Conservation (phyloP, 2,113 vertebrate genomes). For the Pionites leucogaster region DNA sequence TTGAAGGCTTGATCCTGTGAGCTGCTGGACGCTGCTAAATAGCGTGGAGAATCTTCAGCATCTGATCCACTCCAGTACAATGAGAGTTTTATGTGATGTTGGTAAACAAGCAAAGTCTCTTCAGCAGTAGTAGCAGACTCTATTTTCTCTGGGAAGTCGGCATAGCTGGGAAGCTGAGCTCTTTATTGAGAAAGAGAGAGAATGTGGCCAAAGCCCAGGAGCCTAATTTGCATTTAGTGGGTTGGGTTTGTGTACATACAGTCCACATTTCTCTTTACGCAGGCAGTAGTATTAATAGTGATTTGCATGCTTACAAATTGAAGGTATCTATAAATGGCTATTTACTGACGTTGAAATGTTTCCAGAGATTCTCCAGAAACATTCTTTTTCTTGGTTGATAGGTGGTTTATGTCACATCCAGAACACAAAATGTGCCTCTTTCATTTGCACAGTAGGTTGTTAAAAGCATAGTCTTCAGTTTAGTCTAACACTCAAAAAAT, state of each 20-base stretch:
- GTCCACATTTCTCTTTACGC: not conserved
- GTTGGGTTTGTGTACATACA: not conserved
- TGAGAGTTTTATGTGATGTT: not conserved
- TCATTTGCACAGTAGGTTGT: not conserved
- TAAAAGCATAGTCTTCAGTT: not conserved
- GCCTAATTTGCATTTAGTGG: not conserved
- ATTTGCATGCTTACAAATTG: not conserved
- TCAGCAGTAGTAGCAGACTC: not conserved
- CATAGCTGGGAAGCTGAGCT: not conserved
- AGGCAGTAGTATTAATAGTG: not conserved
- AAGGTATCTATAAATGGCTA: not conserved
- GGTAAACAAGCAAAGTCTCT: not conserved
- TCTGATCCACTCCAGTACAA: not conserved
- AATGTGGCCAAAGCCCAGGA: not conserved
- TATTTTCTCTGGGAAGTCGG: not conserved
- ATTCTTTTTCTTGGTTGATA: not conserved
- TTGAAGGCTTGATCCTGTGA: not conserved
- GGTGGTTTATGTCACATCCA: not conserved
- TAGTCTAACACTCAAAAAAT: not conserved
- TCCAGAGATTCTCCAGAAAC: not conserved
- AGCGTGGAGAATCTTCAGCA: not conserved
- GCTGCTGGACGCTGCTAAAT: not conserved
- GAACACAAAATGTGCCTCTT: not conserved
- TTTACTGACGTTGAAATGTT: slow-evolving; percentile 16
- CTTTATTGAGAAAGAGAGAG: not conserved